phyloP scores from a whole-genome alignment of 2,113 vertebrate genomes.

The Cathartes aura region DNA sequence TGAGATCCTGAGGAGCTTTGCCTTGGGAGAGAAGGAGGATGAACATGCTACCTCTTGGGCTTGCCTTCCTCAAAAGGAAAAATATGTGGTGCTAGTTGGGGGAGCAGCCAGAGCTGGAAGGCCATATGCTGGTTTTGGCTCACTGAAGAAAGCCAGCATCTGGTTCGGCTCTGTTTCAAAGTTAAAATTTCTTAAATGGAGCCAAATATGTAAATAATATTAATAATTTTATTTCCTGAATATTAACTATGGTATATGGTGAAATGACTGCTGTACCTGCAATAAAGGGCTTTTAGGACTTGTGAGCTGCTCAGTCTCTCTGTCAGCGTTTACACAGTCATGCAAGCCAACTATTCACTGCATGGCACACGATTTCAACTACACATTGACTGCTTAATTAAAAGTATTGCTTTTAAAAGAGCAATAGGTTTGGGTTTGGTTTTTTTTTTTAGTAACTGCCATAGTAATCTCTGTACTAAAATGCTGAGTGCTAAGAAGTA shows the following conservation, averaged over 20 bases:
- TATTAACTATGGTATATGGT: not conserved
- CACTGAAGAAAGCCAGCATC: constrained; percentile 9
- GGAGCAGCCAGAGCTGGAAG: constrained; percentile 2
- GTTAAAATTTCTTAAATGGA: constrained; percentile 30
- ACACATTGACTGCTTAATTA: constrained; percentile 67
- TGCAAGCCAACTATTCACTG: constrained; percentile 40
- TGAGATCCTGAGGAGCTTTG: not conserved
- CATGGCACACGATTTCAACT: constrained; percentile 38
- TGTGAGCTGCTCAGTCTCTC: constrained; percentile 22
- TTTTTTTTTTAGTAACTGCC: constrained; percentile 42
- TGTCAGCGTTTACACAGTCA: not conserved
- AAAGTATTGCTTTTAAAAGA: constrained; percentile 74
- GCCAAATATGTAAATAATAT: constrained; percentile 57
- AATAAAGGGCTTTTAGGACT: constrained; percentile 18
- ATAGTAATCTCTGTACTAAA: constrained; percentile 50
- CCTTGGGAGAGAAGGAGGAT: not conserved
- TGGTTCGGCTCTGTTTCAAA: constrained; percentile 46
- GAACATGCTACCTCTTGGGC: not conserved
- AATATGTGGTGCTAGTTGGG: not conserved
- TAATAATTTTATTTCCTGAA: constrained; percentile 63
- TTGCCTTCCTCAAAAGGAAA: not conserved
- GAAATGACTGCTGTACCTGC: constrained; percentile 33
- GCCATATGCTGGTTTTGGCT: constrained; percentile 49
- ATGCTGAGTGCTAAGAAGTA: constrained; percentile 41
- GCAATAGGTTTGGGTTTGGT: not conserved